phyloP scores from a whole-genome alignment of 2,113 vertebrate genomes.

The Varanus salvator region DNA sequence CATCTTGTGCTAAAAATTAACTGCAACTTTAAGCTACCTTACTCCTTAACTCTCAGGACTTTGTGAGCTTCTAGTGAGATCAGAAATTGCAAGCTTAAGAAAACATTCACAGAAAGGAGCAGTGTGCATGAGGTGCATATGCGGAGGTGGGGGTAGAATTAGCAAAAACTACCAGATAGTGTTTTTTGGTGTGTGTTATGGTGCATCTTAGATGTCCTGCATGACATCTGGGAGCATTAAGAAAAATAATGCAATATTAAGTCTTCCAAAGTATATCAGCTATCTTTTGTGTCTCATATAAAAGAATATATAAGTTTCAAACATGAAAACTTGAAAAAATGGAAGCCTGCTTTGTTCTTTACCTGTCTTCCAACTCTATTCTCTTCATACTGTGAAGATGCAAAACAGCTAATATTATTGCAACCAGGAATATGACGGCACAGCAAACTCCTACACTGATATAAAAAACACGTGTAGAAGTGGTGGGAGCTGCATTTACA shows the following conservation, averaged over 20 bases:
- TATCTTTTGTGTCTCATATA: background rate
- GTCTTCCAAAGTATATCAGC: background rate
- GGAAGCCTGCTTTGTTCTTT: slow-evolving; percentile 19
- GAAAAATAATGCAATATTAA: background rate
- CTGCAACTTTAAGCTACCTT: background rate
- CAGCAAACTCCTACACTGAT: slow-evolving; percentile 99
- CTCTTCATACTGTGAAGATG: slow-evolving; percentile 99
- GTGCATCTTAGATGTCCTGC: background rate
- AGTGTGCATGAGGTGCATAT: too few species aligned
- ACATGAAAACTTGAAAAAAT: slow-evolving; percentile 22
- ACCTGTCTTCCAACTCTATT: slow-evolving; percentile 98
- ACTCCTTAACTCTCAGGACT: background rate
- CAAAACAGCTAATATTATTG: slow-evolving; percentile 95
- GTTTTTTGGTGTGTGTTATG: background rate
- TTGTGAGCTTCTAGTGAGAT: background rate
- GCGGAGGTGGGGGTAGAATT: background rate
- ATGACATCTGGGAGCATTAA: background rate
- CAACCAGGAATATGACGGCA: slow-evolving; percentile 97
- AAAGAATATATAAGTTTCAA: slow-evolving; percentile 20
- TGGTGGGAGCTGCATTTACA: slow-evolving; percentile 87
- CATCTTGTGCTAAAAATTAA: background rate
- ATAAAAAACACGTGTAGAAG: slow-evolving; percentile 97
- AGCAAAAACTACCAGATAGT: background rate
- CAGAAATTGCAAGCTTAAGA: background rate
- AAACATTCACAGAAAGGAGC: background rate